A percentile compares a stretch with the other conserved stretches of the same genome.
Conservation (phyloP, 2,113 vertebrate species). For the Coracopsis vasa region DNA sequence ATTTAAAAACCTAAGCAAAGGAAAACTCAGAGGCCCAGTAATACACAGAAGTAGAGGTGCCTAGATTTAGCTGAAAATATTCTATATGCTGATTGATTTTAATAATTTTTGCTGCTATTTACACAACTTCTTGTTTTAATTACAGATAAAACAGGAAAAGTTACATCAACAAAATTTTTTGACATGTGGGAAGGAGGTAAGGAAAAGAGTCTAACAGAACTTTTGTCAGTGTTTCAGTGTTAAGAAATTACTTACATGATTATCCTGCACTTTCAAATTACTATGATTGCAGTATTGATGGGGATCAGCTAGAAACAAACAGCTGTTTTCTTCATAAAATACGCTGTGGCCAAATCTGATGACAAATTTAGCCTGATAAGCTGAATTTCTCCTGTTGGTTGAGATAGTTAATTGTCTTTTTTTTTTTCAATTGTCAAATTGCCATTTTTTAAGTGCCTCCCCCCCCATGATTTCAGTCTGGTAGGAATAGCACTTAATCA, state of each 20-base stretch:
- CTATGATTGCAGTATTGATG: neutral
- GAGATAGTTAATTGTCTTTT: neutral
- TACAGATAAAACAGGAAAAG: conserved; percentile 73
- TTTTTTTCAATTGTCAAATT: neutral
- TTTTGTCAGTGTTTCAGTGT: neutral
- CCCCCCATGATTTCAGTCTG: neutral
- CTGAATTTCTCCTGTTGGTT: neutral
- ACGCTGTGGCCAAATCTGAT: neutral
- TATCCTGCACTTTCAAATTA: neutral
- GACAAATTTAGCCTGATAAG: neutral
- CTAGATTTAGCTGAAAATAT: neutral
- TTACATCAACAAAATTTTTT: conserved; percentile 15
- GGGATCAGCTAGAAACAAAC: neutral
- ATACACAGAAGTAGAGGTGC: neutral
- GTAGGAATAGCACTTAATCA: neutral
- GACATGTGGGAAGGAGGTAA: conserved; percentile 75
- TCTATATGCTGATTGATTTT: neutral
- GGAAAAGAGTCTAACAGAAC: neutral
- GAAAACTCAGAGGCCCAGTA: neutral
- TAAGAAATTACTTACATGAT: neutral
- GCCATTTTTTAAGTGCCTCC: neutral
- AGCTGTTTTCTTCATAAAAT: neutral
- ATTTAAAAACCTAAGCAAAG: neutral
- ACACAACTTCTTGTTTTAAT: neutral
- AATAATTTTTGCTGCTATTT: neutral